Conservation (phyloP, 1,140 invertebrate genomes). For the Lanistes nyassanus region DNA sequence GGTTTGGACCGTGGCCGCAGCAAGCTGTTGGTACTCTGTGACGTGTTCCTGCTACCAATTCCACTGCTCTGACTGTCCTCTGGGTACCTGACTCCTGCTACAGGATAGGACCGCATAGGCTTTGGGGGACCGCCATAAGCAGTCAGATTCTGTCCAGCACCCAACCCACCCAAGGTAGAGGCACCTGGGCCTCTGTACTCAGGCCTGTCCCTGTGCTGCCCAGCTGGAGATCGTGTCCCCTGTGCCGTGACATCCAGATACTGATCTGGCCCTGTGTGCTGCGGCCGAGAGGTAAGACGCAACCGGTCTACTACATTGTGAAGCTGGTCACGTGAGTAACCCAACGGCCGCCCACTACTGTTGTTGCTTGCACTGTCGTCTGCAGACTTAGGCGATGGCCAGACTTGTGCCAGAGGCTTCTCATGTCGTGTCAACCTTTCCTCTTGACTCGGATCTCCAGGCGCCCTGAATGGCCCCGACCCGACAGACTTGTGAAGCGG, state of each 20-base stretch:
- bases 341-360: constrained; percentile 56
- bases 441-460: constrained; percentile 9
- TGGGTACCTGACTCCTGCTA: constrained; percentile 40
- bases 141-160: background rate
- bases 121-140: constrained; percentile 21
- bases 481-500: constrained; percentile 11
- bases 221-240: background rate
- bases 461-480: constrained; percentile 16
- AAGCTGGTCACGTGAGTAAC: constrained; percentile 67
- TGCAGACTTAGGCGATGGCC: constrained; percentile 15
- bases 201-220: background rate
- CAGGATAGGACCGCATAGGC: background rate
- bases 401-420: constrained; percentile 21
- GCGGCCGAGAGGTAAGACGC: constrained; percentile 54
- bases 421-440: background rate
- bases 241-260: constrained; percentile 19
- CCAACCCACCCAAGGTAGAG: background rate
- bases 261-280: background rate
- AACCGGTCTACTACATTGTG: constrained; percentile 66
- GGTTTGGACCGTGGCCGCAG: constrained; percentile 40
- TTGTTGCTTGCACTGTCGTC: constrained; percentile 40
- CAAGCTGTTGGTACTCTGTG: constrained; percentile 78
- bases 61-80: constrained; percentile 83
- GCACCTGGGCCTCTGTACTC: background rate
- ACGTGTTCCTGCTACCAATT: constrained; percentile 92